These are phyloP conservation scores for Hippocampus mohnikei DNA, from an alignment of 2,113 vertebrate species.

Conservation along the genomic window DNA sequence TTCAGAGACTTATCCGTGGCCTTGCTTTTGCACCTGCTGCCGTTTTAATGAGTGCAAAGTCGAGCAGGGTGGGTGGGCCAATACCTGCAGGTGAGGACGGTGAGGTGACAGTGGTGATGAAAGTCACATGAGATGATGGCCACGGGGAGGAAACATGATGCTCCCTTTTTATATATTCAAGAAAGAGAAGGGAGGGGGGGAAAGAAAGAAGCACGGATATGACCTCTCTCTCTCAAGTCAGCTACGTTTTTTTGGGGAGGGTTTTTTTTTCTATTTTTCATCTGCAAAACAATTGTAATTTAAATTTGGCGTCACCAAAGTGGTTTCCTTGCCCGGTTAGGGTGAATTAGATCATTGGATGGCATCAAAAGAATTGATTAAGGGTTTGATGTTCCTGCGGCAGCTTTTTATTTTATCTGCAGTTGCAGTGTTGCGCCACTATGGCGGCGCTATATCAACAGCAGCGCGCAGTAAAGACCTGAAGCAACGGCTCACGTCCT, in stretches of 20 bases:
- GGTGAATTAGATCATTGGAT: neutral
- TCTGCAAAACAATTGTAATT: too few relatives aligned
- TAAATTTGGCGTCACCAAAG: neutral
- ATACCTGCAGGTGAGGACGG: conserved; percentile 15
- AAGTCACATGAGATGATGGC: conserved; percentile 31
- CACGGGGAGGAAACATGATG: conserved; percentile 42
- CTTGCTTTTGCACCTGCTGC: conserved; percentile 21
- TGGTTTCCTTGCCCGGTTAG: neutral
- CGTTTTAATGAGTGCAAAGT: conserved; percentile 46
- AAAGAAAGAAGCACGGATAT: neutral
- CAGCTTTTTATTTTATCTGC: too few relatives aligned
- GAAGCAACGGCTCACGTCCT: too few relatives aligned
- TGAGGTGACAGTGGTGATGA: conserved; percentile 34
- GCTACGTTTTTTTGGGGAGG: neutral
- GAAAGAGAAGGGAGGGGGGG: conserved; percentile 5
- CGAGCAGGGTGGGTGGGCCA: neutral
- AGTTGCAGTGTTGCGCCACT: too few relatives aligned
- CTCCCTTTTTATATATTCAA: conserved; percentile 13
- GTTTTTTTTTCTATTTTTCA: neutral
- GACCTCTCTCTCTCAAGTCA: conserved; percentile 1
- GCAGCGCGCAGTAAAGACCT: too few relatives aligned
- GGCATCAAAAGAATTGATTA: neutral
- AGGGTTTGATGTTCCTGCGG: too few relatives aligned
- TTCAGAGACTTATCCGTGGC: conserved; percentile 20
- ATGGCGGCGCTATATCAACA: too few relatives aligned